Conservation (phyloP, 2,797 vertebrate genomes). For the Chrosomus eos region DNA sequence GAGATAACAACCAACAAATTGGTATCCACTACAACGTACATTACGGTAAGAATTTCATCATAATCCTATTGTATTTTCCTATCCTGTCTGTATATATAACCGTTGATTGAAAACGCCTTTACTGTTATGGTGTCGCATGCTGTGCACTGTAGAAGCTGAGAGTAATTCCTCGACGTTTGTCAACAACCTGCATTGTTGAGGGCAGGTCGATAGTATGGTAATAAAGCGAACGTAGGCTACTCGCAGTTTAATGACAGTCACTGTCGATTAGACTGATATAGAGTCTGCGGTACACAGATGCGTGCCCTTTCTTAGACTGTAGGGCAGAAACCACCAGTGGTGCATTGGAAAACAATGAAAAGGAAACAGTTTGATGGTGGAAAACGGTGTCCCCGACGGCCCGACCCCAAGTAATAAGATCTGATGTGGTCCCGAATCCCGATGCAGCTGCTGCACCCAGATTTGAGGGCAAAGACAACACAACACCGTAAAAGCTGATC, state of each 20-base stretch:
- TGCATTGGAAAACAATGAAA: conserved; percentile 33
- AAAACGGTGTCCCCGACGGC: not conserved
- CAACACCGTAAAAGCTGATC: not conserved
- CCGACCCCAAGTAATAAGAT: not conserved
- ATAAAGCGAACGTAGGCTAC: not conserved
- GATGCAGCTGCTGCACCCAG: conserved; percentile 19
- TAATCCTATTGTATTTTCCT: not conserved
- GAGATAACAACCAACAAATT: conserved; percentile 17
- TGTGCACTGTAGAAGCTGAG: not conserved
- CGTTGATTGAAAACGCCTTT: conserved; percentile 13
- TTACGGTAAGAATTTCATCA: conserved; percentile 30
- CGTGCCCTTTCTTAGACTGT: conserved; percentile 7
- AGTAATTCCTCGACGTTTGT: conserved; percentile 2
- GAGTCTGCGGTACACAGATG: not conserved
- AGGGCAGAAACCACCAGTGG: not conserved
- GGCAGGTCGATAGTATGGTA: not conserved
- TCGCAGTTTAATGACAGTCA: not conserved
- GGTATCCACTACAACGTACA: not conserved
- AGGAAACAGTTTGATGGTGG: not conserved
- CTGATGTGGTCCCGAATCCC: conserved; percentile 19
- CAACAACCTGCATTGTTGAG: not conserved
- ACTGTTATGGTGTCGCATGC: not conserved
- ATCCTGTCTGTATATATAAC: not conserved
- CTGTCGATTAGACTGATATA: not conserved
- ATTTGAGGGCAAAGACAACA: not conserved